Evolutionary conservation across 2,113 vertebrate genomes (phyloP), one percentile per base, ranked within the genome.

Genomic region (Corythoichthys intestinalis): DNA sequence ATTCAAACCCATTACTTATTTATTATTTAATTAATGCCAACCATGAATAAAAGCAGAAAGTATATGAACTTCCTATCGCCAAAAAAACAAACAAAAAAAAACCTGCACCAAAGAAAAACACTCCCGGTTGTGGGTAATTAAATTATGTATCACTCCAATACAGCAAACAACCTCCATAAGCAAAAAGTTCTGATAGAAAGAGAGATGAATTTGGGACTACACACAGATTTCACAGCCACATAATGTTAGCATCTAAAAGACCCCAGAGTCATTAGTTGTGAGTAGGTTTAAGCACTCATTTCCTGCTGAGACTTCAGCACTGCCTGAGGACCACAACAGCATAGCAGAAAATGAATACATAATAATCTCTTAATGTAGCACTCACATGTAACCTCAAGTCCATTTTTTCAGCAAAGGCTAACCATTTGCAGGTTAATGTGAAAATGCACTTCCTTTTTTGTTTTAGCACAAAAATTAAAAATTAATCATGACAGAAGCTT

Each of bases 391-490:
- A 50, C 39, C 17, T 61, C 39, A 39, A 50, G 64, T 44, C 20
- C 38, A 37, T 59, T 60, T 46, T 58, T 53, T 10, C n/a, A 54
- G 17, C 38, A 66, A 69, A 62, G 56, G 71, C 48, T 71, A 65
- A 20, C 60, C 47, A 41, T 71, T 59, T 69, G 62, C 78, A 57
- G 49, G 28, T 69, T 39, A 20, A 65, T 74, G 48, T 76, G 58
- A 74, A 56, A 46, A 57, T 41, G 57, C 77, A 77, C 62, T 62
- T 80, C 63, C 63, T 48, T 34, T 76, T 75, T 34, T 53, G 48
- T 79, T 71, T 69, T 47, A 70, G 34, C 4, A 2, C 14, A 66
- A 72, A 80, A 67, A 35, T 54, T 44, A 37, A 35, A 54, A 39
- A 35, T 50, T 61, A 46, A 2, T 50, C 1, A 54, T 11, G 52